A percentile compares a stretch with the other conserved stretches of the same genome.
Evolutionary conservation across 2,888 invertebrate genomes (phyloP).

Genomic region (Cryptosula pallasiana): DNA sequence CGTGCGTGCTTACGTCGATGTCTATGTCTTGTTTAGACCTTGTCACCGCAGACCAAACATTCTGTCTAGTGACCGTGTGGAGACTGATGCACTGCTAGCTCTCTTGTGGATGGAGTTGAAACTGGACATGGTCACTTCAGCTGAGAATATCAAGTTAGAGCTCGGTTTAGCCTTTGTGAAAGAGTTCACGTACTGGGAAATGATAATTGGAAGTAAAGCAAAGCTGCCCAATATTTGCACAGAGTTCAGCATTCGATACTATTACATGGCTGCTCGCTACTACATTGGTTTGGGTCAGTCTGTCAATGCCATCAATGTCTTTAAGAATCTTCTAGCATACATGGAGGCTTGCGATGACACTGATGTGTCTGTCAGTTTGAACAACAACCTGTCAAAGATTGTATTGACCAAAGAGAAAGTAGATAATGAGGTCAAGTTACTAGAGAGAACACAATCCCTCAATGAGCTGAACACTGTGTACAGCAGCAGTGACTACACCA

Average conservation of each 20-base stretch:
- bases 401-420: slow-evolving; percentile 28
- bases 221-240: background rate
- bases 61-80: background rate
- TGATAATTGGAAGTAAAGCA: background rate
- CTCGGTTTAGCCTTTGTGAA: background rate
- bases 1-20: background rate
- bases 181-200: background rate
- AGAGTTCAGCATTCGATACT: slow-evolving; percentile 2
- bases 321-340: background rate
- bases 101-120: slow-evolving; percentile 11
- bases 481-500: slow-evolving; percentile 42
- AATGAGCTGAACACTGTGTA: slow-evolving; percentile 51
- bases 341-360: background rate
- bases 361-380: background rate
- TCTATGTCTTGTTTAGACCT: background rate
- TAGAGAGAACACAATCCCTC: slow-evolving; percentile 49
- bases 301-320: background rate
- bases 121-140: background rate
- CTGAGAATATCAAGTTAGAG: background rate
- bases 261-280: slow-evolving; percentile 10
- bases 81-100: background rate
- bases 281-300: background rate
- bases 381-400: background rate
- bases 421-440: slow-evolving; percentile 40
- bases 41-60: slow-evolving; percentile 3